Conservation (phyloP, 92 coral and sea anemone genomes). For the Plumapathes pennacea region DNA sequence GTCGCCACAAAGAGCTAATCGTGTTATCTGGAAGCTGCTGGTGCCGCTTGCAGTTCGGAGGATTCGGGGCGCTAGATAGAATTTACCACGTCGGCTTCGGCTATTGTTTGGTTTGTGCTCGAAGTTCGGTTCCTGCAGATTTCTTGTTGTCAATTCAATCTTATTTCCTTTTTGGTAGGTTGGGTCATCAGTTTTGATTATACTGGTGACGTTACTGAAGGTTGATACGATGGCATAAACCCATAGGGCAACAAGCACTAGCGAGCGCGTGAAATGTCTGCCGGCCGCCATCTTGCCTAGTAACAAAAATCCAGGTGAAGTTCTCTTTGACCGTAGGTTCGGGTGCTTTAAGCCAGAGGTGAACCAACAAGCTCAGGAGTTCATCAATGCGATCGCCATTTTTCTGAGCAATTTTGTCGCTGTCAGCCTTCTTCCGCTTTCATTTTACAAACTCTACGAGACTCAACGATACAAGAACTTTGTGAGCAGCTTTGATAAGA, state of each 20-base stretch:
- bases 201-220: too few species aligned
- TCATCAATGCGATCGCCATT: constrained; percentile 45
- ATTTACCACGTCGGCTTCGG: constrained; percentile 3
- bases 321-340: constrained; percentile 67
- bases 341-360: constrained; percentile 30
- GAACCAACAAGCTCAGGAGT: constrained; percentile 44
- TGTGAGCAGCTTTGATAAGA: constrained; percentile 35
- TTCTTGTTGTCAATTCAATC: too few species aligned
- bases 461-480: constrained; percentile 46
- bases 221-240: too few species aligned
- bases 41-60: constrained; percentile 4
- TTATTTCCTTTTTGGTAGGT: too few species aligned
- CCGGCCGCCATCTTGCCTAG: too few species aligned
- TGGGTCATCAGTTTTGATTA: too few species aligned
- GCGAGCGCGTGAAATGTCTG: too few species aligned
- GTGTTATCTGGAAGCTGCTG: constrained; percentile 29
- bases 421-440: constrained; percentile 27
- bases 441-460: constrained; percentile 61
- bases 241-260: too few species aligned
- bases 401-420: constrained; percentile 12
- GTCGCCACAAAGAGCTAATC: constrained; percentile 29
- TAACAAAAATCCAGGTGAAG: too few species aligned
- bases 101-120: too few species aligned
- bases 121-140: too few species aligned
- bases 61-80: constrained; percentile 7